A percentile compares a stretch with the other conserved stretches of the same genome.
phyloP scores from a whole-genome alignment of 2,113 vertebrate genomes.

The Gobio gobio region DNA sequence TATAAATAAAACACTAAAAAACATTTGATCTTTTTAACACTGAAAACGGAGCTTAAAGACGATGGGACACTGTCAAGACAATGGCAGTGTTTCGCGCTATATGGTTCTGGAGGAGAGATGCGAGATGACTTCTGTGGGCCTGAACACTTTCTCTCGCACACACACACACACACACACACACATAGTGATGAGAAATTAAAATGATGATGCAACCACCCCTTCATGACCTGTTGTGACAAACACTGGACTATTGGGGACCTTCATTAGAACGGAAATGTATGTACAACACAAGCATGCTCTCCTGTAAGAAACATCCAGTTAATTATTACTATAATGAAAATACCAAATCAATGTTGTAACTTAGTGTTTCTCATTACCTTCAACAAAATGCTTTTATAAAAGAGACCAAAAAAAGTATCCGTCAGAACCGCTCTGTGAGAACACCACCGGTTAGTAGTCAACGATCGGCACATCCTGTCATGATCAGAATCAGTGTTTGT shows the following conservation, averaged over 20 bases:
- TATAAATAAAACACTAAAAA: slow-evolving; percentile 75
- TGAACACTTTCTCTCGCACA: neutral
- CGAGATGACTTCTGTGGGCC: neutral
- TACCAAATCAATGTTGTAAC: slow-evolving; percentile 1
- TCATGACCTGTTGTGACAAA: slow-evolving; percentile 22
- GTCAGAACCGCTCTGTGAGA: slow-evolving; percentile 34
- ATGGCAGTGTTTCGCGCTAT: slow-evolving; percentile 44
- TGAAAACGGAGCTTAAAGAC: slow-evolving; percentile 67
- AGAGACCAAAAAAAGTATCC: neutral
- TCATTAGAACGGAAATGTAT: slow-evolving; percentile 60
- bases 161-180: neutral
- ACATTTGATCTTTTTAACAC: slow-evolving; percentile 61
- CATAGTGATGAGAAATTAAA: neutral
- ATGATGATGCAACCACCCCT: slow-evolving; percentile 1
- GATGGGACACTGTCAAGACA: slow-evolving; percentile 49
- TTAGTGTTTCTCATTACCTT: neutral
- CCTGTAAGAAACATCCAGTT: slow-evolving; percentile 68
- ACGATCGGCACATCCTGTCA: neutral
- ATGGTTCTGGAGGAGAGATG: slow-evolving; percentile 41
- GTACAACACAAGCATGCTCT: slow-evolving; percentile 72
- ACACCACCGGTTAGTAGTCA: slow-evolving; percentile 51
- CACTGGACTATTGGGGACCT: slow-evolving; percentile 16
- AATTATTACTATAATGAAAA: slow-evolving; percentile 58
- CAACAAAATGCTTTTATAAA: neutral
- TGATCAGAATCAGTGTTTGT: slow-evolving; percentile 43